Conservation (phyloP, 2,888 invertebrate genomes). For the Pachliopta kotzebuea region DNA sequence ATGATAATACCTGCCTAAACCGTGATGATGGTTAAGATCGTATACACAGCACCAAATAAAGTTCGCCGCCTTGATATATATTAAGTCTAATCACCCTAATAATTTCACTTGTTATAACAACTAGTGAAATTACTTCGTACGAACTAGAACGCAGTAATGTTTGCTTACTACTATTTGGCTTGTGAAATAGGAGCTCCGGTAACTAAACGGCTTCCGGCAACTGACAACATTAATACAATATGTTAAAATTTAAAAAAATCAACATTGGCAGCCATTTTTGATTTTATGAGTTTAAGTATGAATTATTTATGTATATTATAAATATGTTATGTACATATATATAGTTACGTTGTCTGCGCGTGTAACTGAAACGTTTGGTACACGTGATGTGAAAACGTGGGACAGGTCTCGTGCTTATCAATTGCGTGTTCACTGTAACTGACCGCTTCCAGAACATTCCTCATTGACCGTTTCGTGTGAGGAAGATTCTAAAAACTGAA, state of each 20-base stretch:
- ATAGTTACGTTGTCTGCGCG: neutral
- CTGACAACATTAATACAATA: neutral
- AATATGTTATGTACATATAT: neutral
- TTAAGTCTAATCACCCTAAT: too few species aligned
- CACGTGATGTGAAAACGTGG: conserved; percentile 12
- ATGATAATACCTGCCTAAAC: too few species aligned
- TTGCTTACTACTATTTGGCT: too few species aligned
- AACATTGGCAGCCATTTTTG: too few species aligned
- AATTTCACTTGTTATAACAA: too few species aligned
- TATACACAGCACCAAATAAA: too few species aligned
- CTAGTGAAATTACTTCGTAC: too few species aligned
- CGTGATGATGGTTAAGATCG: too few species aligned
- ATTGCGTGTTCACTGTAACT: neutral
- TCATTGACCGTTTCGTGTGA: neutral
- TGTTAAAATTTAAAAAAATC: neutral
- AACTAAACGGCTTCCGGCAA: too few species aligned
- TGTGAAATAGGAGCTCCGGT: too few species aligned
- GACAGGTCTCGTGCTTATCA: neutral
- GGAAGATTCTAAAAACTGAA: neutral
- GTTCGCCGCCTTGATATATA: too few species aligned
- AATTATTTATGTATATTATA: neutral
- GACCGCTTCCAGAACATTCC: neutral
- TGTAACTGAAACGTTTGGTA: conserved; percentile 4
- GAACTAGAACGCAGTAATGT: too few species aligned
- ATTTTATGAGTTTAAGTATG: neutral